These are phyloP conservation scores for Melipona beecheii DNA, from an alignment of 2,888 invertebrate species.

Conservation along the genomic window DNA sequence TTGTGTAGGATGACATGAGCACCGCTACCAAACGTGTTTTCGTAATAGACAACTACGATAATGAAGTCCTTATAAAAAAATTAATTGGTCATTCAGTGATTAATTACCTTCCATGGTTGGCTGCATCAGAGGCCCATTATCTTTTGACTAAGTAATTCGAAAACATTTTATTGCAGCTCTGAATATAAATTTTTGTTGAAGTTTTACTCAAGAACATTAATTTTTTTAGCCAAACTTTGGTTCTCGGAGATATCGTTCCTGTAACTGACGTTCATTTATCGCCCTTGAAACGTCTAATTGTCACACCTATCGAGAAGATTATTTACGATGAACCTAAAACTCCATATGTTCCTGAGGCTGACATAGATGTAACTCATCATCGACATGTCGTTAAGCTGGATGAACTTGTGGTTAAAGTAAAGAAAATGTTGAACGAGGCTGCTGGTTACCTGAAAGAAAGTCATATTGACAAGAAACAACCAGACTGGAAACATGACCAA, in stretches of 20 bases:
- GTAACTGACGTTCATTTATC: conserved; percentile 58
- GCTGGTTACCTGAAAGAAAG: conserved; percentile 79
- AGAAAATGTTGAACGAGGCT: conserved; percentile 78
- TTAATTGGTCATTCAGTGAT: conserved; percentile 73
- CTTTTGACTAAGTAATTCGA: conserved; percentile 80
- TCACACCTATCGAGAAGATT: conserved; percentile 69
- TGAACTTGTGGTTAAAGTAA: conserved; percentile 70
- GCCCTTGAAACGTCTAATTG: conserved; percentile 54
- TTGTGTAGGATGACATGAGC: conserved; percentile 67
- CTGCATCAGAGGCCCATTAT: conserved; percentile 79
- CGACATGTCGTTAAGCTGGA: conserved; percentile 76
- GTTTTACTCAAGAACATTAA: neutral
- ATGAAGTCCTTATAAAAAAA: conserved; percentile 71
- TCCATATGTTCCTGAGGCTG: conserved; percentile 63
- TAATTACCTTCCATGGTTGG: conserved; percentile 78
- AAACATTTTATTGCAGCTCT: neutral
- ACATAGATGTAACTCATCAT: conserved; percentile 80
- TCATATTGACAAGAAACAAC: conserved; percentile 77
- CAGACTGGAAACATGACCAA: conserved; percentile 79
- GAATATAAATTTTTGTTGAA: neutral
- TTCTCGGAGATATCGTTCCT: conserved; percentile 72
- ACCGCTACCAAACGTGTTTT: conserved; percentile 69
- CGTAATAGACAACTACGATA: conserved; percentile 64
- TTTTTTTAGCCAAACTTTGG: conserved; percentile 80
- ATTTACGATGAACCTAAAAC: conserved; percentile 70